These are phyloP conservation scores for Mylabris phalerata DNA, from an alignment of 1,140 invertebrate genomes.

Conservation along the genomic window DNA sequence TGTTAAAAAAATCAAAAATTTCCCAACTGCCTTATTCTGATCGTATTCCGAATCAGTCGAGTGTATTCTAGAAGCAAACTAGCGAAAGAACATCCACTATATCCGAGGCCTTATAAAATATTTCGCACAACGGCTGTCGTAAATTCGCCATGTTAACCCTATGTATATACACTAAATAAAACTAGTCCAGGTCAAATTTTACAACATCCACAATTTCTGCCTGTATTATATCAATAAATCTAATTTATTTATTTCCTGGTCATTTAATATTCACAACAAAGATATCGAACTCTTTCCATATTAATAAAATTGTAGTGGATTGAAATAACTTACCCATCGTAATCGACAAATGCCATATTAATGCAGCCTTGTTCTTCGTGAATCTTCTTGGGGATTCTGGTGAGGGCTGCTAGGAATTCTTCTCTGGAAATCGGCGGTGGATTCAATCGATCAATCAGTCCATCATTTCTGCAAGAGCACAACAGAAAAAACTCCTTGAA, in stretches of 20 bases:
- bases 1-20: no score
- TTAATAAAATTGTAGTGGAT: no score
- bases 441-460: background rate
- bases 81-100: slow-evolving; percentile 1
- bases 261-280: background rate
- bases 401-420: no score
- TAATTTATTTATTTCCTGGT: background rate
- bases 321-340: slow-evolving; percentile 23
- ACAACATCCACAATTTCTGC: slow-evolving; percentile 7
- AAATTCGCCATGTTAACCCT: slow-evolving; percentile 16
- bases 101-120: slow-evolving; percentile 16
- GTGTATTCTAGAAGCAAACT: no score
- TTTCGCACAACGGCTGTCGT: slow-evolving; percentile 9
- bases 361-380: slow-evolving; percentile 22
- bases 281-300: background rate
- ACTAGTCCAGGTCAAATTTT: slow-evolving; percentile 15
- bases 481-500: no score
- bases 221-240: background rate
- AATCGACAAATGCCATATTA: slow-evolving; percentile 26
- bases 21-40: no score
- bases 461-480: no score
- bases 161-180: slow-evolving; percentile 15
- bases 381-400: background rate
- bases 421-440: no score
- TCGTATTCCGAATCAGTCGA: no score